These are phyloP conservation scores for Scophthalmus maximus DNA, from an alignment of 2,113 vertebrate species.

Conservation along the genomic window DNA sequence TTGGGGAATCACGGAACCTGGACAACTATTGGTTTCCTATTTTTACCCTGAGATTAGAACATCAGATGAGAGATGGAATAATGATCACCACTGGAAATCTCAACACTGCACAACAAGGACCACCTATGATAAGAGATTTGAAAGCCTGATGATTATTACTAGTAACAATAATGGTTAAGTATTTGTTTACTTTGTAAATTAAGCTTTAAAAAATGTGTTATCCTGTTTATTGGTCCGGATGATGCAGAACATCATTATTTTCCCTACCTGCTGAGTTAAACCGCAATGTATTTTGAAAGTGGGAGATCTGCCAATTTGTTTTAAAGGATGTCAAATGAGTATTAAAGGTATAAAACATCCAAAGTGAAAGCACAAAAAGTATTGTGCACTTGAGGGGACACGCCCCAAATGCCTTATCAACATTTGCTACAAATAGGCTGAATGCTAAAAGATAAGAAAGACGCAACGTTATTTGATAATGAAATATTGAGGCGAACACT, in stretches of 20 bases:
- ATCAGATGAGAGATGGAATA: background rate
- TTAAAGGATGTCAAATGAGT: background rate
- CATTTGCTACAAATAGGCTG: background rate
- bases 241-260: no score
- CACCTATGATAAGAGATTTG: slow-evolving; percentile 36
- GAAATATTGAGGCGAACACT: no score
- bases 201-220: background rate
- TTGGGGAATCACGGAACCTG: slow-evolving; percentile 6
- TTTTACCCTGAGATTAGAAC: background rate
- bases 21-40: background rate
- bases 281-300: background rate
- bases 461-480: background rate
- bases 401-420: background rate
- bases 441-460: background rate
- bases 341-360: slow-evolving; percentile 4
- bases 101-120: background rate
- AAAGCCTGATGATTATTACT: background rate
- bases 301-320: background rate
- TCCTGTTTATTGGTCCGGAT: background rate
- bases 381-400: background rate
- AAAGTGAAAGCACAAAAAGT: slow-evolving; percentile 4
- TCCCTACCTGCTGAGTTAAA: slow-evolving; percentile 16
- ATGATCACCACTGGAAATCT: no score
- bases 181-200: background rate
- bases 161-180: background rate